Evolutionary conservation across 2,888 invertebrate species (phyloP).

Genomic region (Apoderus coryli): DNA sequence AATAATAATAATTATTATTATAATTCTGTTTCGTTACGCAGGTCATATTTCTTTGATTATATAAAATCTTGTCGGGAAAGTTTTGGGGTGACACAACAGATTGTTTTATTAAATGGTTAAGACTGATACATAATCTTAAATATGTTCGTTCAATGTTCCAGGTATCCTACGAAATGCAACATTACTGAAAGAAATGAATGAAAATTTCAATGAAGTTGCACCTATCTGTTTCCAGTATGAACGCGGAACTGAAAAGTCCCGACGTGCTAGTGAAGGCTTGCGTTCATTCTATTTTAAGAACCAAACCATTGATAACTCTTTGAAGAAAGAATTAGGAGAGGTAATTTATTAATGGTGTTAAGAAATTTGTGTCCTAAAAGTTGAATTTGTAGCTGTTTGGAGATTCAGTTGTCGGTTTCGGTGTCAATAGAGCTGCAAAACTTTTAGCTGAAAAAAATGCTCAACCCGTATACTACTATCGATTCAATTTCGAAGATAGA

Average conservation of each 20-base stretch:
- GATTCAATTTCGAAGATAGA: conserved; percentile 45
- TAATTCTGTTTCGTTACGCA: too few species aligned
- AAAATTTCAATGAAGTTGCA: conserved; percentile 44
- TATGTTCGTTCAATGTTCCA: too few species aligned
- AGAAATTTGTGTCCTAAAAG: too few species aligned
- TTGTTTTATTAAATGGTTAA: too few species aligned
- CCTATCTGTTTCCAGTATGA: conserved; percentile 50
- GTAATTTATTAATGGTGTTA: too few species aligned
- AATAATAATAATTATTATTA: too few species aligned
- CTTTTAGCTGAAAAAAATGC: conserved; percentile 40
- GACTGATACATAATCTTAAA: too few species aligned
- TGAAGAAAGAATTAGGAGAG: too few species aligned
- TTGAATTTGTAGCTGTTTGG: conserved; percentile 39
- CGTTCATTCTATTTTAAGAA: conserved; percentile 35
- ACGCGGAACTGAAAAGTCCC: conserved; percentile 36
- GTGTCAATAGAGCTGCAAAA: conserved; percentile 43
- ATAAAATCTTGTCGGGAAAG: too few species aligned
- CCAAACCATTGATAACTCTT: conserved; percentile 29
- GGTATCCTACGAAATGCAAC: conserved; percentile 40
- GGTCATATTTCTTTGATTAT: too few species aligned
- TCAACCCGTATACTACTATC: conserved; percentile 41
- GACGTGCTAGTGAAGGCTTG: conserved; percentile 36
- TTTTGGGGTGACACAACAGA: too few species aligned
- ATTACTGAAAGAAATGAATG: conserved; percentile 37
- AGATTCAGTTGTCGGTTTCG: conserved; percentile 44